Base-by-base conservation (phyloP, 2,888 invertebrate genomes). In the Aphidoletes aphidimyza region DNA sequence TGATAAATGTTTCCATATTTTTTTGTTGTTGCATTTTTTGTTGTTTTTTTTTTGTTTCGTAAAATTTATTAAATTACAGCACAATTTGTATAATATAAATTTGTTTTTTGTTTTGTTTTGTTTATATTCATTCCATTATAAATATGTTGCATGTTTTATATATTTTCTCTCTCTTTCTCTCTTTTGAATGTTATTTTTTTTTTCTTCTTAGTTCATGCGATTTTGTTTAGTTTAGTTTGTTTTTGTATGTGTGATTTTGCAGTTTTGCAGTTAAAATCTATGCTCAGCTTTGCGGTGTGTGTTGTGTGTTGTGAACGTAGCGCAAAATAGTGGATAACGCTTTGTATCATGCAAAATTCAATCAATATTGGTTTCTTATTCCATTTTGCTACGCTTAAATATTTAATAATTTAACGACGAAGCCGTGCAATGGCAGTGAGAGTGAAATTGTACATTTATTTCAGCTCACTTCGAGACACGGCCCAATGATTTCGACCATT, bases 61-160 rank as follows among this genome's bases (percentile, higher is more conserved):
- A 54, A 54, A 54, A 54, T 54, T 54, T 54, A 54, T 54, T 54
- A 54, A 54, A 26, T 54, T 54, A 54, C 54, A 54, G 54, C 54
- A 54, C 54, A 54, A 54, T 54, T 54, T 54, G 54, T 54, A 54
- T 54, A 54, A 54, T 54, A 54, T 54, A 54, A 54, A 54, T 54
- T 54, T 54, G 54, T 54, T 22, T 54, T 54, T 54, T 47, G 6
- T 47, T 3, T 54, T 26, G n/a, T 22, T 14, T 54, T 54, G 54
- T 54, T 54, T 54, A 54, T 54, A 54, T 54, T 54, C 22, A 54
- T 11, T 54, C 54, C n/a, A 54, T 54, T 54, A 54, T 54, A 54
- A 54, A 54, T 54, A 54, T 54, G 22, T 26, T 54, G 54, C 54
- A 54, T 54, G 54, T 22, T 54, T 26, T 54, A 26, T 26, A 54